These are phyloP conservation scores for Oscheius sp. DNA, from an alignment of 2,888 invertebrate genomes.

Conservation along the genomic window DNA sequence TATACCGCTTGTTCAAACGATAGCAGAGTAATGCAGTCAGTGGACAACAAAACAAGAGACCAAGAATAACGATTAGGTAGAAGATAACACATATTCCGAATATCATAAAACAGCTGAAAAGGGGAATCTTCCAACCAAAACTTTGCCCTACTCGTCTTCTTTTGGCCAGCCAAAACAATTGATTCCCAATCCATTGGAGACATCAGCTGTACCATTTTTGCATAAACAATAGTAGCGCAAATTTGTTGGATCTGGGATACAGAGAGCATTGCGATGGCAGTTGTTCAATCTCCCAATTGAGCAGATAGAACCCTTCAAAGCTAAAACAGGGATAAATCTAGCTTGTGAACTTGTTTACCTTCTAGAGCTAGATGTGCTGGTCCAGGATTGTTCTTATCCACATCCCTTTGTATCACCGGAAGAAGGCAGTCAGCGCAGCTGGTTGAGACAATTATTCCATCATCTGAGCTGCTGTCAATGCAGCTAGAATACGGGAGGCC, in stretches of 20 bases:
- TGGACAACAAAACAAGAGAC: constrained; percentile 50
- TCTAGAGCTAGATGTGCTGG: background rate
- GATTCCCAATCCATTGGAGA: constrained; percentile 51
- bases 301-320: constrained; percentile 40
- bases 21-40: constrained; percentile 42
- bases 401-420: constrained; percentile 5
- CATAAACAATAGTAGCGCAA: constrained; percentile 46
- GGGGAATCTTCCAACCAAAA: background rate
- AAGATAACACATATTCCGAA: constrained; percentile 69
- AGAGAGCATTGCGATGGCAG: constrained; percentile 48
- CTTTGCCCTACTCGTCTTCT: constrained; percentile 45
- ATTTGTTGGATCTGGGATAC: constrained; percentile 36
- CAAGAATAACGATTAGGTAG: constrained; percentile 63
- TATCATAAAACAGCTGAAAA: constrained; percentile 63
- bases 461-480: constrained; percentile 4
- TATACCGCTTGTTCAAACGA: background rate
- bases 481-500: constrained; percentile 18
- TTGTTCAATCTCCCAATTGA: constrained; percentile 37
- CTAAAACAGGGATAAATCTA: constrained; percentile 35
- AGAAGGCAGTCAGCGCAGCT: constrained; percentile 20
- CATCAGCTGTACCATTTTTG: constrained; percentile 57
- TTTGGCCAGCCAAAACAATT: constrained; percentile 57
- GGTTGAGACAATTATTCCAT: constrained; percentile 20
- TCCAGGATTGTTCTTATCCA: constrained; percentile 1
- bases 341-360: background rate